Conservation (phyloP, 2,797 vertebrate species). For the Echeneis naucrates region DNA sequence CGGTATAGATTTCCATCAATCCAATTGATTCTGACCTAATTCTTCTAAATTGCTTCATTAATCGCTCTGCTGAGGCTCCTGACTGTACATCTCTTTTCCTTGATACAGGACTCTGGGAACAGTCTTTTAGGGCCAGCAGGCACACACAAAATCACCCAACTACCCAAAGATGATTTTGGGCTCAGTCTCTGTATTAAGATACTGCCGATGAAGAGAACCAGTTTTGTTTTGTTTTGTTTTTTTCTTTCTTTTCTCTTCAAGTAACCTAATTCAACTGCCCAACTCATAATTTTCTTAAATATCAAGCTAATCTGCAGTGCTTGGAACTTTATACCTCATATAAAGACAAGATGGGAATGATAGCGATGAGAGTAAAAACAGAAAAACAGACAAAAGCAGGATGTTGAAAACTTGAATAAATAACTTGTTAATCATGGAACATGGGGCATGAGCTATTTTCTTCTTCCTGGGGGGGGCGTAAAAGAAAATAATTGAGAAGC, state of each 20-base stretch:
- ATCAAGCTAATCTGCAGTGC: constrained; percentile 1
- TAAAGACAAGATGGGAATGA: not conserved
- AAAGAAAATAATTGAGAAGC: too few relatives aligned
- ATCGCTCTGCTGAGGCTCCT: constrained; percentile 28
- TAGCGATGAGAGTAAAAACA: not conserved
- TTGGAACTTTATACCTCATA: not conserved
- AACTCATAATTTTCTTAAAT: constrained; percentile 9
- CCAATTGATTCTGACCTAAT: constrained; percentile 37
- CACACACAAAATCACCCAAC: constrained; percentile 8
- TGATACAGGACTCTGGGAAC: constrained; percentile 18
- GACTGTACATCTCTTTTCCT: constrained; percentile 36
- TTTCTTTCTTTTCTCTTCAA: not conserved
- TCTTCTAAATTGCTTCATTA: constrained; percentile 43
- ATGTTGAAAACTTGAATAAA: not conserved
- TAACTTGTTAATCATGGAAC: constrained; percentile 11
- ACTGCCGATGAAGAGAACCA: not conserved
- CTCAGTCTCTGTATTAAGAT: not conserved
- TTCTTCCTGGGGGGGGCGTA: too few relatives aligned
- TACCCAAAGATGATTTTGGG: not conserved
- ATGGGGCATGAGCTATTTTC: too few relatives aligned
- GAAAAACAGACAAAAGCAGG: not conserved
- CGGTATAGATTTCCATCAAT: constrained; percentile 34
- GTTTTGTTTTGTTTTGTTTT: too few relatives aligned
- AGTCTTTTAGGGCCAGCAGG: not conserved
- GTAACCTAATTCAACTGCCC: not conserved